Percentiles rank a stretch among this genome's conserved stretches.
Conservation (phyloP, 1,140 invertebrate species). For the Temnothorax longispinosus region DNA sequence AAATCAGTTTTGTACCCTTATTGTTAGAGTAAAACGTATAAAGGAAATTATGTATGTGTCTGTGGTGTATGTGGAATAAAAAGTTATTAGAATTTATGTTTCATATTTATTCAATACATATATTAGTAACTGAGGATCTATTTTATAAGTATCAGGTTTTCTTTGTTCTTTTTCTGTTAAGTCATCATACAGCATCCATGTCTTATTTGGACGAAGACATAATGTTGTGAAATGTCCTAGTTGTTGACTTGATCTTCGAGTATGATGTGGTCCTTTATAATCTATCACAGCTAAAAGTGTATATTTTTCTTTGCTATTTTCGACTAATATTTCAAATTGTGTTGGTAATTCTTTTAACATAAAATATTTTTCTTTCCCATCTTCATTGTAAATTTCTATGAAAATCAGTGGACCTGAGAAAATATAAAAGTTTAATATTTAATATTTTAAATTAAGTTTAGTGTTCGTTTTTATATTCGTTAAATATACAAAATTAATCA, state of each 20-base stretch:
- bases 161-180: too few species aligned
- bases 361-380: neutral
- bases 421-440: neutral
- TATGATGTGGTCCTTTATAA: neutral
- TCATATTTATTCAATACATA: too few species aligned
- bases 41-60: too few species aligned
- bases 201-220: neutral
- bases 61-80: too few species aligned
- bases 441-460: neutral
- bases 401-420: neutral
- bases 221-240: neutral
- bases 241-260: neutral
- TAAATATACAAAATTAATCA: neutral
- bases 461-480: neutral
- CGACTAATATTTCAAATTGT: neutral
- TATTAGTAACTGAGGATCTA: too few species aligned
- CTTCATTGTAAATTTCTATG: neutral
- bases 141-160: too few species aligned
- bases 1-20: too few species aligned
- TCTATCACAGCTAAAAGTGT: neutral
- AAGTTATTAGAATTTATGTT: too few species aligned
- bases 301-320: neutral
- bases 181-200: too few species aligned
- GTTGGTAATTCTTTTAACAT: neutral
- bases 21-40: neutral